These are phyloP conservation scores for Hypsopygia costalis DNA, from an alignment of 2,888 invertebrate species.

Conservation along the genomic window DNA sequence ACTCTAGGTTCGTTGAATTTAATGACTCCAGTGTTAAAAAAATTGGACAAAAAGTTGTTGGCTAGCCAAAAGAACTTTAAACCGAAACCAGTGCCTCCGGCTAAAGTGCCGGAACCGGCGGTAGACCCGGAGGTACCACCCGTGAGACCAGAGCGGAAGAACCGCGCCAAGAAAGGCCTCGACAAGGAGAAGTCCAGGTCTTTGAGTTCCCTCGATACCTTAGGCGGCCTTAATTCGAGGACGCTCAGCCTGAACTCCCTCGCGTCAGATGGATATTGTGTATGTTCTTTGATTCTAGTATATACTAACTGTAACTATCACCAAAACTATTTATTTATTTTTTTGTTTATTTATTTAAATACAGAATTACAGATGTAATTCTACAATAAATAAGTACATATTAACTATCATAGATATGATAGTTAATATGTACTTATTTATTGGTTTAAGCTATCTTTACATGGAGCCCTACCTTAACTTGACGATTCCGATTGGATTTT, in stretches of 20 bases:
- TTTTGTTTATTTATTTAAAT: no score
- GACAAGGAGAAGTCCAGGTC: conserved; percentile 70
- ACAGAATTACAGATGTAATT: no score
- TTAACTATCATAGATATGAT: no score
- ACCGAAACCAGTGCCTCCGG: conserved; percentile 61
- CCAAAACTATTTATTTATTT: no score
- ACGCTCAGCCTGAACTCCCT: conserved; percentile 85
- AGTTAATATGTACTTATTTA: no score
- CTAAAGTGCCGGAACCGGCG: conserved; percentile 42
- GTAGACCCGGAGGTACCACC: conserved; percentile 34
- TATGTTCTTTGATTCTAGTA: conserved; percentile 74
- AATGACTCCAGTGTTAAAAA: conserved; percentile 76
- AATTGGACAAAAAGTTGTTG: conserved; percentile 67
- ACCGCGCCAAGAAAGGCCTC: conserved; percentile 42
- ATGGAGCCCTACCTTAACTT: no score
- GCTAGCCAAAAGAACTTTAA: conserved; percentile 76
- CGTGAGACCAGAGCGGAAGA: conserved; percentile 60
- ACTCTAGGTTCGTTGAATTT: conserved; percentile 80
- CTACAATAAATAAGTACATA: no score
- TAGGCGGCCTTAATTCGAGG: conserved; percentile 63
- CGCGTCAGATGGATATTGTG: conserved; percentile 92
- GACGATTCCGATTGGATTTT: no score
- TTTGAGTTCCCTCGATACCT: conserved; percentile 54
- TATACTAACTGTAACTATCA: no score
- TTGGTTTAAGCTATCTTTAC: no score